Percentiles rank a stretch among this genome's conserved stretches.
Conservation (phyloP, 2,797 vertebrate species). For the Ispidina picta region DNA sequence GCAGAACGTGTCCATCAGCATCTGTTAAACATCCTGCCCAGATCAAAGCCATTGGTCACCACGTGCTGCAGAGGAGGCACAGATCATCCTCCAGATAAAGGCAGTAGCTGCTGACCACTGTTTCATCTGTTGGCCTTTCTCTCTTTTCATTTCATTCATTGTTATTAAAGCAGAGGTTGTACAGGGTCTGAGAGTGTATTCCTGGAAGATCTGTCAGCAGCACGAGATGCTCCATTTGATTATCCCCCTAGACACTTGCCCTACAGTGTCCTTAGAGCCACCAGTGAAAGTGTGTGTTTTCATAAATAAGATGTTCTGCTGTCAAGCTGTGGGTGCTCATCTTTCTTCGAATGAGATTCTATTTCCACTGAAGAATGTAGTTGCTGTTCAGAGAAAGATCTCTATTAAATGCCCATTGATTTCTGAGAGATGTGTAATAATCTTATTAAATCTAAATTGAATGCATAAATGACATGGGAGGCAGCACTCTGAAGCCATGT, state of each 20-base stretch:
- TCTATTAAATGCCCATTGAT: background rate
- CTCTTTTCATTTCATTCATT: background rate
- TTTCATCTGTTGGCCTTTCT: background rate
- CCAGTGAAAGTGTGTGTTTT: accelerated
- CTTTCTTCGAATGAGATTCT: background rate
- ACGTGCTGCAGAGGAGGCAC: background rate
- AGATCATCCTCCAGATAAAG: background rate
- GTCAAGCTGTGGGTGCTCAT: background rate
- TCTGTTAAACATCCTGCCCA: background rate
- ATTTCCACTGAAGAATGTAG: background rate
- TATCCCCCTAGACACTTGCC: background rate
- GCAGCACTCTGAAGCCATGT: background rate
- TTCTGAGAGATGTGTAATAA: background rate
- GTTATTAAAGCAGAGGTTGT: background rate
- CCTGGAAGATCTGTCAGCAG: background rate
- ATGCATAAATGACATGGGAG: background rate
- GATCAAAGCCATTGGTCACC: background rate
- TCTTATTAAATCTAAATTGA: background rate
- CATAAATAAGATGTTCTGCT: background rate
- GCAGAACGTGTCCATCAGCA: accelerated
- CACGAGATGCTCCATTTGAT: background rate
- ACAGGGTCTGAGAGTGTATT: too few relatives aligned
- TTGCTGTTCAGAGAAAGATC: background rate
- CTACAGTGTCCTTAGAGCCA: background rate
- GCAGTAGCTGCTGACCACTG: background rate